phyloP scores from a whole-genome alignment of 1,140 invertebrate species.

The Pseudomyrmex gracilis region DNA sequence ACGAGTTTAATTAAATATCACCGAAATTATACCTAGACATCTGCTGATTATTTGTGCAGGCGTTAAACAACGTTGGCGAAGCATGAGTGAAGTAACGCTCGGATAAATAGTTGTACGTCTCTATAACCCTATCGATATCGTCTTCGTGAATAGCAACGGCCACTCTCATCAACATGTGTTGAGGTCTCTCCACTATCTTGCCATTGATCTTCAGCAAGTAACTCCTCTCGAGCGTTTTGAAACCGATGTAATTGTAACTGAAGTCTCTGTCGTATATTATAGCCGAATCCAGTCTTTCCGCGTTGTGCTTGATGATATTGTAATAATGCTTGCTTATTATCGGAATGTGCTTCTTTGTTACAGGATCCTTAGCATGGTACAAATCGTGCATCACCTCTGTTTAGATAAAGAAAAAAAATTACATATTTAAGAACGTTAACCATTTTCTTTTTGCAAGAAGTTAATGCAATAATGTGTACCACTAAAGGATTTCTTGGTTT shows the following conservation, averaged over 20 bases:
- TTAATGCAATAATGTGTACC: slow-evolving; percentile 85
- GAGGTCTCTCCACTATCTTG: slow-evolving; percentile 98
- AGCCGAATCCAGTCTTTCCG: slow-evolving; percentile 96
- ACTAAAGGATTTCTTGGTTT: slow-evolving; percentile 96
- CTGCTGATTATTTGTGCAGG: slow-evolving; percentile 96
- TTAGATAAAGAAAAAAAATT: background rate
- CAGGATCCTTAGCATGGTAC: slow-evolving; percentile 91
- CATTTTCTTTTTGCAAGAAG: background rate
- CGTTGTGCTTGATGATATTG: slow-evolving; percentile 94
- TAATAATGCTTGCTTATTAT: slow-evolving; percentile 95
- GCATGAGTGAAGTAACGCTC: slow-evolving; percentile 99
- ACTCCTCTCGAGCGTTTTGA: slow-evolving; percentile 98
- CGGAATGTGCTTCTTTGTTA: slow-evolving; percentile 90
- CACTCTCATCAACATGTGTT: slow-evolving; percentile 99
- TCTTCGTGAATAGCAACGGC: slow-evolving; percentile 98
- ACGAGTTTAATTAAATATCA: slow-evolving; percentile 15
- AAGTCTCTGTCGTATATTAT: slow-evolving; percentile 99
- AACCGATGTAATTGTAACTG: slow-evolving; percentile 99
- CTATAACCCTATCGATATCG: slow-evolving; percentile 96
- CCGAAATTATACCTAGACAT: slow-evolving; percentile 89
- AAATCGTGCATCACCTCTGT: slow-evolving; percentile 96
- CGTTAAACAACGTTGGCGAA: slow-evolving; percentile 98
- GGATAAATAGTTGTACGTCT: slow-evolving; percentile 98
- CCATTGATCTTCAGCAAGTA: slow-evolving; percentile 97
- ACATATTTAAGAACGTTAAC: background rate